Evolutionary conservation across 2,888 invertebrate genomes (phyloP), one percentile per base, ranked within the genome.

Genomic region (Caenorhabditis japonica): DNA sequence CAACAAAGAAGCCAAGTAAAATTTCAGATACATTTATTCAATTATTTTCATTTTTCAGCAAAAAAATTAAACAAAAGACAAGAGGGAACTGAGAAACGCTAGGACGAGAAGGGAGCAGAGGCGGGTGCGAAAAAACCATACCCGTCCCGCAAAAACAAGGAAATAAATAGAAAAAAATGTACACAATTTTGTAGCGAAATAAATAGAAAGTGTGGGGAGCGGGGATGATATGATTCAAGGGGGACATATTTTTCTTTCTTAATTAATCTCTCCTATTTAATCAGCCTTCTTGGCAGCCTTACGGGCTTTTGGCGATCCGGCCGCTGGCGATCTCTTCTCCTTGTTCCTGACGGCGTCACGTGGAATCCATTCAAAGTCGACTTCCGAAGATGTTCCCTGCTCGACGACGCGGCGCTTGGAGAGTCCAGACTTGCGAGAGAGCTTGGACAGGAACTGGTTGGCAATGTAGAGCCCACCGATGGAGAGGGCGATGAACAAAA

Each of bases 321-420:
- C 76, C 41, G 80, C 82, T 46, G 85, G 85, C 12, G 85, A 78
- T 43, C 69, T 80, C 64, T 80, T 80, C 52, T 80, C 80, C 46
- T 51, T 73, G 39, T 66, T 51, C 56, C 81, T 80, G 38, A 85
- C 70, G 49, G 80, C 59, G 89, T 95, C 94, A 87, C 93, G 93
- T 39, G 99, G 97, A 87, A 99, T 91, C 99, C 99, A 99, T 84
- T 99, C 97, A 87, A 94, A 97, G 89, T 99, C 97, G 3, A 99
- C 94, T 89, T 95, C 93, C 92, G 92, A 93, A 72, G 92, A 91
- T 0, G 97, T 97, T 76, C 97, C 97, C 83, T 94, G 93, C 90
- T 99, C 97, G 53, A 83, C 79, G 10, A 60, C 61, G 8, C 72
- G 55, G 64, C 81, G 79, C 71, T 84, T 82, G 41, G 79, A 72